These are phyloP conservation scores for Pelecanus crispus DNA, from an alignment of 2,113 vertebrate species.

Conservation along the genomic window DNA sequence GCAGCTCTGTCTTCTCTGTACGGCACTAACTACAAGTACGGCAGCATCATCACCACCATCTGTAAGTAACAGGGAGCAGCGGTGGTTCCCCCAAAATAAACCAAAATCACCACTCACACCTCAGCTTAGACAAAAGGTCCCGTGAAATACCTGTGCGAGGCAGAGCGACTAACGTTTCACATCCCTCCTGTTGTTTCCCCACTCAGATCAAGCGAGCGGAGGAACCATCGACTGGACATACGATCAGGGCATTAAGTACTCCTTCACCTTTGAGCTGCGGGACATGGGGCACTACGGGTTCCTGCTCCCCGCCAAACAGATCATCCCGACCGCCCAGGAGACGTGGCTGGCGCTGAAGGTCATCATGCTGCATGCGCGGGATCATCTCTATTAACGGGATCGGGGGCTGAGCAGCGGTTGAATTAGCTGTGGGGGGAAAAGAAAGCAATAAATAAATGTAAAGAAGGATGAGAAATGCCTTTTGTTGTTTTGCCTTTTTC, in stretches of 20 bases:
- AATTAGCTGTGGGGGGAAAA: neutral
- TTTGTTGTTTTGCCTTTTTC: neutral
- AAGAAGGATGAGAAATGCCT: neutral
- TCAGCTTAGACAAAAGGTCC: accelerated
- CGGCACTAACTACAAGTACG: conserved; percentile 79
- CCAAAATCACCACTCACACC: neutral
- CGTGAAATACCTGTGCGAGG: accelerated
- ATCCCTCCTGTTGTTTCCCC: too few species aligned
- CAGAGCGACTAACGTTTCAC: accelerated
- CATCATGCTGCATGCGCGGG: conserved; percentile 80
- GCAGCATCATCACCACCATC: conserved; percentile 88
- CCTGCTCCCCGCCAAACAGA: conserved; percentile 87
- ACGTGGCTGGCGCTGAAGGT: conserved; percentile 85
- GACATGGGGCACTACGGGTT: conserved; percentile 88
- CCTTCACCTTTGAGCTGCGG: conserved; percentile 91
- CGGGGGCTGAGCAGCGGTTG: accelerated
- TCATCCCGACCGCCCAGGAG: conserved; percentile 86
- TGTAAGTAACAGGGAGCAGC: conserved; percentile 74
- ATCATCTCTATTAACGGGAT: conserved; percentile 72
- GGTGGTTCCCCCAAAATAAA: neutral
- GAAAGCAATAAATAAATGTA: neutral
- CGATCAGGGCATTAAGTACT: conserved; percentile 88
- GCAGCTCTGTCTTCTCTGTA: conserved; percentile 80
- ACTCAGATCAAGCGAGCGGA: conserved; percentile 86
- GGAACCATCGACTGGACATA: conserved; percentile 90